Base-by-base conservation (phyloP, 2,113 vertebrate genomes). In the Melanerpes formicivorus region DNA sequence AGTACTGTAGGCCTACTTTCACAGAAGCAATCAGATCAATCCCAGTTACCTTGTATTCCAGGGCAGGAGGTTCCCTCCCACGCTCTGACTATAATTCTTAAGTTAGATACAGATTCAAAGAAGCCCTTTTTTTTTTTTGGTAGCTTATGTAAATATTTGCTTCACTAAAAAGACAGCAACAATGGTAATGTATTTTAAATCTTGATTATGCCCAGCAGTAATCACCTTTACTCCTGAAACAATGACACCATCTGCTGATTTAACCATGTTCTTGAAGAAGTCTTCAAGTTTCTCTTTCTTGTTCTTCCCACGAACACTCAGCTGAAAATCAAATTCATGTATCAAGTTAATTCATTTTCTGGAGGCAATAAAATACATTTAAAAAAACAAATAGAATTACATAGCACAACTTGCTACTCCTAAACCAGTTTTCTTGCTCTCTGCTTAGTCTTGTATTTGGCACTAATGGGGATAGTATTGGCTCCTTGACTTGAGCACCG, bases 271-370 rank as follows among this genome's bases (percentile, higher is more conserved):
- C 97, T 99, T 99, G 90, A 99, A 99, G 97, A 99, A 99, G 86
- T 99, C 99, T 97, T 99, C 99, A 90, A 99, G 97, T 96, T 99
- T 99, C 95, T 99, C 99, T 92, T 99, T 99, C 97, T 99, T 99
- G 97, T 99, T 99, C 97, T 99, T 99, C 52, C 99, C 99, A 97
- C 99, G 98, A 60, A 99, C 99, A 77, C 99, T 99, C 97, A 99
- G 97, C 99, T 99, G 97, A 83, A 97, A 97, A 87, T 95, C 52
- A 97, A 92, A 84, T 44, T 83, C 10, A 91, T 80, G 87, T 83
- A 58, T 62, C 30, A 87, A 58, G 23, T 96, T 80, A 73, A 65
- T 74, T 80, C 9, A 64, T 59, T 88, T 92, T 37, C 56, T 86
- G 77, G 10, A 91, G 50, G 42, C 25, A 91, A 94, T 10, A 94